phyloP scores from a whole-genome alignment of 2,113 vertebrate genomes.

The Eptatretus burgeri region DNA sequence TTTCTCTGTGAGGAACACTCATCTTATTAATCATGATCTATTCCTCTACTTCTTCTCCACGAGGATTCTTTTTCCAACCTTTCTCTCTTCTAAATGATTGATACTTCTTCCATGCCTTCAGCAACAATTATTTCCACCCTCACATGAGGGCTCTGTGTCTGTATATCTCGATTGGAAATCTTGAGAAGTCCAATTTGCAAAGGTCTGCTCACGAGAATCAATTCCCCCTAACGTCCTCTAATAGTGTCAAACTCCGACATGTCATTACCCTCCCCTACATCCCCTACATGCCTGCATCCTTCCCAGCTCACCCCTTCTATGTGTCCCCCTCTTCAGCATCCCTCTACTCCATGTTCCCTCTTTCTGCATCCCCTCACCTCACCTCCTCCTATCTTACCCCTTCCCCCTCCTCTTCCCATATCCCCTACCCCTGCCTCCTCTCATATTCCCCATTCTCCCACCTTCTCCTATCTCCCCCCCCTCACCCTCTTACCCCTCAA shows the following conservation, averaged over 20 bases:
- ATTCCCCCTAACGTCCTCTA: neutral
- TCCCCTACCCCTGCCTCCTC: neutral
- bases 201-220: neutral
- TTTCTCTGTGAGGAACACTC: no score
- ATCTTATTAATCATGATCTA: no score
- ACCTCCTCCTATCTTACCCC: neutral
- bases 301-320: neutral
- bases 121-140: neutral
- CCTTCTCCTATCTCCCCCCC: neutral
- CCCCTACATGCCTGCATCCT: neutral
- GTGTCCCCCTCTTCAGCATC: neutral
- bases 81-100: constrained; percentile 19
- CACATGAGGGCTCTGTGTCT: neutral
- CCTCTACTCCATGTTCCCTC: neutral
- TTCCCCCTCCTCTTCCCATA: neutral
- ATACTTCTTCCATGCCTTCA: constrained; percentile 14
- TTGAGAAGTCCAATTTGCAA: no score
- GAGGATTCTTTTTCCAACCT: no score
- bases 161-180: no score
- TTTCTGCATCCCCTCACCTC: neutral
- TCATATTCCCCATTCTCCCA: neutral
- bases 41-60: no score
- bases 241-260: neutral
- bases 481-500: no score
- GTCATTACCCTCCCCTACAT: neutral